A percentile compares a stretch with the other conserved stretches of the same genome.
Conservation (phyloP, 2,113 vertebrate genomes). For the Antechinus flavipes region DNA sequence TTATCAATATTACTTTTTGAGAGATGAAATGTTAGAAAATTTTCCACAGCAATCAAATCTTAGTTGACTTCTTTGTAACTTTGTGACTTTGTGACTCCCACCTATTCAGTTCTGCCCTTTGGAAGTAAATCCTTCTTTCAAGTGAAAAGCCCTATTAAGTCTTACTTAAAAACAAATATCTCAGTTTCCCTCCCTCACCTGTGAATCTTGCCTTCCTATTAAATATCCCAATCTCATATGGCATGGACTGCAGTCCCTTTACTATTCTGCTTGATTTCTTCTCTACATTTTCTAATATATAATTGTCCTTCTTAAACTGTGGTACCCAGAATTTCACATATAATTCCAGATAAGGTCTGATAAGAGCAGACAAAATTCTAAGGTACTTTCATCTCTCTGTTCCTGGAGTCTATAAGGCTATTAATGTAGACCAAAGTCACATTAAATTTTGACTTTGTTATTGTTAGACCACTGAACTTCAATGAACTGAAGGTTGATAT, state of each 20-base stretch:
- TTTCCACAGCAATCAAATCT: background rate
- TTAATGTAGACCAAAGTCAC: background rate
- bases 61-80: background rate
- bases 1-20: background rate
- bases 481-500: background rate
- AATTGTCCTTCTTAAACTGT: background rate
- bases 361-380: background rate
- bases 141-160: background rate
- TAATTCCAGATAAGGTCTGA: background rate
- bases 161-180: background rate
- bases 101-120: background rate
- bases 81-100: background rate
- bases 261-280: background rate
- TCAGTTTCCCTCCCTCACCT: background rate
- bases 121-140: background rate
- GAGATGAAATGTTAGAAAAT: background rate
- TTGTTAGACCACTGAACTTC: background rate
- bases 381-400: background rate
- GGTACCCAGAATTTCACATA: background rate
- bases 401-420: background rate
- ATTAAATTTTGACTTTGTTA: background rate
- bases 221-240: background rate
- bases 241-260: background rate
- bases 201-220: background rate
- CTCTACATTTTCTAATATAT: background rate